Evolutionary conservation across 64 coral and sea anemone species (phyloP), one percentile per base, ranked within the genome.

Genomic region (Porites australiensis): DNA sequence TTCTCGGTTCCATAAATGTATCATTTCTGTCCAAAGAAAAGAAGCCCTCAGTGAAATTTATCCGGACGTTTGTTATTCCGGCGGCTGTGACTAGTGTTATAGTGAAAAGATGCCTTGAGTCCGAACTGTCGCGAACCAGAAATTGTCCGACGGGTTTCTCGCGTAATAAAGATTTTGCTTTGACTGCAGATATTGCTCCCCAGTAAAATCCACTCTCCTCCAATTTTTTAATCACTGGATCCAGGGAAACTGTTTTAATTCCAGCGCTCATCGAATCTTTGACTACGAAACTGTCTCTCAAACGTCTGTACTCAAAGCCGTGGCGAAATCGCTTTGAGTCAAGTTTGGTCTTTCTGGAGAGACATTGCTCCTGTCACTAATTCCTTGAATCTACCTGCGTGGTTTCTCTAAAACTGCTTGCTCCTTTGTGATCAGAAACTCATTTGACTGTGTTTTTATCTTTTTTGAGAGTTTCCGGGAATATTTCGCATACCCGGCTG

Each of bases 171-270:
- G 79, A 11, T 76, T 94, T 94, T 10, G 92, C 92, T 89, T 94
- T 37, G 7, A 77, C 51, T 45, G 37, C 82, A 77, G 86, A 77
- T 27, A 94, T 94, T 16, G 58, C 57, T 58, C 92, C 92, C 87
- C 87, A 94, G 54, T 94, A 94, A 45, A 94, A 94, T 47, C 92
- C 92, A 75, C 92, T 94, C 59, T 89, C 51, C 46, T 81, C 82
- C 50, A 94, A 70, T 47, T 51, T 84, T 84, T 84, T 84, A 8
- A 84, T 14, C 10, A 65, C 59, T 3, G 63, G 8, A n/a, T 69
- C 45, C 23, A 84, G 47, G 2, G 81, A 84, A 51, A 84, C 45
- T 21, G 58, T 13, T 7, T 51, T 66, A 14, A 84, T 50, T 13
- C 19, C 81, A 50, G 62, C 81, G 47, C 44, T 66, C 19, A 68